Evolutionary conservation across 2,797 vertebrate species (phyloP).

Genomic region (Pangasius macronema): DNA sequence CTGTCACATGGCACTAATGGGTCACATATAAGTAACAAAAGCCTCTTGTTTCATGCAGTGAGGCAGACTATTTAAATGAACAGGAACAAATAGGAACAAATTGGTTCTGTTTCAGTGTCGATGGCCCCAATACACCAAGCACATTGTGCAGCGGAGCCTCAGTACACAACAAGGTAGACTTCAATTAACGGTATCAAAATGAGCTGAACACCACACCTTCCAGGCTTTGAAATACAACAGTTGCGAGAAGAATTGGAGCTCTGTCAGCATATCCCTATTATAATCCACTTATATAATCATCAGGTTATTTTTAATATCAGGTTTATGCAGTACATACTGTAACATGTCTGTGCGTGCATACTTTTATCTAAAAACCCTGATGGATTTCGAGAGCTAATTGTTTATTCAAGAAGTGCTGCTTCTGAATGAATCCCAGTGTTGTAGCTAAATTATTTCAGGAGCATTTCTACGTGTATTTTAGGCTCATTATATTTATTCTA

Average conservation of each 20-base stretch:
- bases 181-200: constrained; percentile 35
- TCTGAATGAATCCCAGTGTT: not conserved
- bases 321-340: not conserved
- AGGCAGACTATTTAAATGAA: constrained; percentile 24
- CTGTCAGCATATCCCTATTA: not conserved
- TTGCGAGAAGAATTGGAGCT: not conserved
- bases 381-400: not conserved
- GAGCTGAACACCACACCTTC: constrained; percentile 19
- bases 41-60: not conserved
- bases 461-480: not conserved
- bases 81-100: constrained; percentile 40
- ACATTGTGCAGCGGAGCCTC: constrained; percentile 26
- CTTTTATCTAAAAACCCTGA: not conserved
- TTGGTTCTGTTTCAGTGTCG: constrained; percentile 30
- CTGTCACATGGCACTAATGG: not conserved
- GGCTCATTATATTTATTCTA: not conserved
- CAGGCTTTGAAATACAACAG: constrained; percentile 13
- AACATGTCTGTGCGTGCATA: not conserved
- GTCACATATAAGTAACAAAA: constrained; percentile 6
- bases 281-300: not conserved
- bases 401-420: not conserved
- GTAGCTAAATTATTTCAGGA: not conserved
- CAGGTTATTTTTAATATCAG: not conserved
- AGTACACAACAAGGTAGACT: constrained; percentile 19
- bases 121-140: constrained; percentile 24